Evolutionary conservation across 2,797 vertebrate species (phyloP), one percentile per base, ranked within the genome.

Genomic region (Enteromius trimaculatus): DNA sequence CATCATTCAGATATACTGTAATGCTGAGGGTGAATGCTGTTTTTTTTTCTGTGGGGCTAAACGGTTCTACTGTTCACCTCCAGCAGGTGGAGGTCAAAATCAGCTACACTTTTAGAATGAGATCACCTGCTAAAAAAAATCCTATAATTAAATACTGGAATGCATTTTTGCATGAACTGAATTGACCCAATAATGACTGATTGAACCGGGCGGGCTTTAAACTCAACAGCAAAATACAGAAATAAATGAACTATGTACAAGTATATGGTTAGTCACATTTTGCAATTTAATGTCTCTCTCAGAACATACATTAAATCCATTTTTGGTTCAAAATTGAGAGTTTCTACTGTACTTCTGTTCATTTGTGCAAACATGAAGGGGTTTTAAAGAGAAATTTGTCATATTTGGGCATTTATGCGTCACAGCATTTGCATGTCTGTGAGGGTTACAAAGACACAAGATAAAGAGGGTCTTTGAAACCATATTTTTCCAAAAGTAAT

Each of bases 51-150:
- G 70, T 16, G 39, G 37, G 23, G 49, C 17, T 69, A 21, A 82
- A 75, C 7, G 26, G 29, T 53, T 10, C 71, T 34, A 76, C 71
- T 65, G 42, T 82, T 77, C 53, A 66, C 72, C 81, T 82, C 62
- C 23, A 68, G 53, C 64, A 83, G 62, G 37, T 82, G 49, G 74
- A 82, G 81, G 81, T 77, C 74, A 77, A 69, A 77, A 68, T 58
- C 81, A 77, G 26, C 26, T 37, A 69, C 26, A 66, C 6, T 60
- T 68, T 77, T 47, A 37, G 21, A 66, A 31, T 17, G 29, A 51
- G 13, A 66, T 37, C 60, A 78, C 31, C 19, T 51, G 9, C 31
- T 34, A 34, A 4, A 9, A 23, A 31, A 77, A 76, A 31, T 34
- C 6, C 4, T 37, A 11, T 14, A 37, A 55, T 76, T 13, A 76